Base-by-base conservation (phyloP, 2,888 invertebrate species). In the Lasioglossum marginatum region DNA sequence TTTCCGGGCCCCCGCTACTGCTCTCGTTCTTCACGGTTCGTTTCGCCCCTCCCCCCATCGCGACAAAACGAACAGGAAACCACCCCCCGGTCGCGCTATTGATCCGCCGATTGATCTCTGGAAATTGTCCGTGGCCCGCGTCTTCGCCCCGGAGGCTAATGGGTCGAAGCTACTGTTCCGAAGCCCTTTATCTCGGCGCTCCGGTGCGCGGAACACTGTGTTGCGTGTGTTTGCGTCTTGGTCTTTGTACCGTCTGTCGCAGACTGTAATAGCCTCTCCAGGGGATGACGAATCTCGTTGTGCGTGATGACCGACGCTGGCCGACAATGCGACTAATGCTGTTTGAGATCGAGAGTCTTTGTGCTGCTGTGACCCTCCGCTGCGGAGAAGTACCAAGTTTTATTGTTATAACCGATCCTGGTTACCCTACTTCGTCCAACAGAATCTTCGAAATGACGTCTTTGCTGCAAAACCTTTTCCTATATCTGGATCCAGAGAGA, bases 161-260 rank as follows among this genome's bases (percentile, higher is more conserved):
- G 89, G 87, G 43, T 83, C 72, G 82, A 63, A 31, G 63, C 63
- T 74, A 77, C 34, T 23, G 68, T 68, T 31, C 31, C 27, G 34
- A 84, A 89, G 90, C 85, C 87, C 78, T 81, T 89, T 89, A 89
- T 92, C 91, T 86, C 79, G 90, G 89, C 85, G 89, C 87, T 86
- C 88, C 88, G 85, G 90, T 87, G 85, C 85, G 81, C 87, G 83
- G 85, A 52, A 86, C 76, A 77, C 71, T 37, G 63, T 63, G 16
- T 16, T 16, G 63, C 66, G 52, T 72, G 81, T 63, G 66, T 86
- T 52, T 76, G 52, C 43, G 34, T 23, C 45, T 34, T 34, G 23
- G 79, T 68, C 79, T 79, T 87, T 84, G 71, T 79, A 45, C 70
- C 34, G 74, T 52, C 77, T 48, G 45, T 72, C 72, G 72, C 71